Conservation (phyloP, 2,797 vertebrate species). For the Enteromius anoplus region DNA sequence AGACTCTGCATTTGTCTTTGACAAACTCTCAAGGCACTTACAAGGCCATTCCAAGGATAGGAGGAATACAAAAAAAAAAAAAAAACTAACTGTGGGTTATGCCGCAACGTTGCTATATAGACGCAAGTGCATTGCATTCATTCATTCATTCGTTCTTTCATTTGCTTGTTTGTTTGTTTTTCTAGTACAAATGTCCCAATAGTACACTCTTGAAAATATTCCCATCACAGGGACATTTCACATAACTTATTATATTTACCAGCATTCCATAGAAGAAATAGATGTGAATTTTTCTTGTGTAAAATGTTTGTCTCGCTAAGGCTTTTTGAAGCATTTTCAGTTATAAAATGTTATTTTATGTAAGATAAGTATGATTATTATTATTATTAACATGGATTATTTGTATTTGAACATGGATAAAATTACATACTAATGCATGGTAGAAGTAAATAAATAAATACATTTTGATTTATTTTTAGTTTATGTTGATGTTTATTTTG, state of each 20-base stretch:
- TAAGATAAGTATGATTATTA: not conserved
- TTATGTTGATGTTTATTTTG: too few relatives aligned
- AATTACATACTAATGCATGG: not conserved
- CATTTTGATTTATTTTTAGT: too few relatives aligned
- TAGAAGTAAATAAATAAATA: too few relatives aligned
- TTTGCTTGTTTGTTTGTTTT: too few relatives aligned
- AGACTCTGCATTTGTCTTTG: constrained; percentile 39
- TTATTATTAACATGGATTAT: not conserved
- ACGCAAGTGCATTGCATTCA: not conserved
- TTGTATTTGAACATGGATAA: not conserved
- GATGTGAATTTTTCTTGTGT: not conserved
- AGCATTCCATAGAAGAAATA: not conserved
- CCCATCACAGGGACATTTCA: not conserved
- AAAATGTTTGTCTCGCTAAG: not conserved
- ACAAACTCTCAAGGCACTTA: constrained; percentile 22
- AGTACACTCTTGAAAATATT: constrained; percentile 19
- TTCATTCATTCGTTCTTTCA: not conserved
- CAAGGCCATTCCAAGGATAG: constrained; percentile 38
- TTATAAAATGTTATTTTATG: not conserved
- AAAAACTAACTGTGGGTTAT: not conserved
- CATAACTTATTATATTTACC: not conserved
- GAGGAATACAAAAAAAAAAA: not conserved
- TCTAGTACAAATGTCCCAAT: not conserved
- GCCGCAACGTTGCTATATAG: not conserved
- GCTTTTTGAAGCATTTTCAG: not conserved